A percentile compares a stretch with the other conserved stretches of the same genome.
Evolutionary conservation across 2,888 invertebrate genomes (phyloP).

Genomic region (Plusia festucae): DNA sequence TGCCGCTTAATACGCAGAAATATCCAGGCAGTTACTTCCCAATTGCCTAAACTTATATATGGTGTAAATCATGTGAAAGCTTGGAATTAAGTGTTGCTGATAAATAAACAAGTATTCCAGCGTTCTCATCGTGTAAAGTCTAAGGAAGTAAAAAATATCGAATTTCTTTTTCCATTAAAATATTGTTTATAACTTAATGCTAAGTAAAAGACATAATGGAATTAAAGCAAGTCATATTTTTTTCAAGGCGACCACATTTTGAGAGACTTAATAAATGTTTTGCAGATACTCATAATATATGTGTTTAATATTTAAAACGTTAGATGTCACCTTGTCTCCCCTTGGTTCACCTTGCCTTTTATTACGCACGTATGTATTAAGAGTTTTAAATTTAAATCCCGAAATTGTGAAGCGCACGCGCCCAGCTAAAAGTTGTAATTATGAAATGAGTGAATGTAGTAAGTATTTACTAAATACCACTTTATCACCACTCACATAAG

Average conservation of each 20-base stretch:
- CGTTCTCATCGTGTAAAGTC: neutral
- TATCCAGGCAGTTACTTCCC: constrained; percentile 1
- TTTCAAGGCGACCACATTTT: constrained; percentile 17
- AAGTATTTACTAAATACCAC: neutral
- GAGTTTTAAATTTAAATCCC: constrained; percentile 7
- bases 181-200: neutral
- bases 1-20: constrained; percentile 16
- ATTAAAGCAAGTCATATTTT: constrained; percentile 9
- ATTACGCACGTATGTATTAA: neutral
- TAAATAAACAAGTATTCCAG: neutral
- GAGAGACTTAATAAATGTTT: constrained; percentile 22
- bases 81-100: neutral
- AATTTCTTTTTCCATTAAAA: constrained; percentile 19
- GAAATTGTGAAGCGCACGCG: too few species aligned
- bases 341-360: constrained; percentile 27
- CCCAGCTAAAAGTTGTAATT: neutral
- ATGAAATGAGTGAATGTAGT: neutral
- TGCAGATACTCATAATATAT: constrained; percentile 26
- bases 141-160: constrained; percentile 7
- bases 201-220: neutral
- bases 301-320: constrained; percentile 44
- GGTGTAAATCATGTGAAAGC: neutral
- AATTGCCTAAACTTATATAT: neutral
- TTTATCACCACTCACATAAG: too few species aligned
- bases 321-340: constrained; percentile 38